Conservation (phyloP, 2,888 invertebrate species). For the Drosophila nr. fundita region DNA sequence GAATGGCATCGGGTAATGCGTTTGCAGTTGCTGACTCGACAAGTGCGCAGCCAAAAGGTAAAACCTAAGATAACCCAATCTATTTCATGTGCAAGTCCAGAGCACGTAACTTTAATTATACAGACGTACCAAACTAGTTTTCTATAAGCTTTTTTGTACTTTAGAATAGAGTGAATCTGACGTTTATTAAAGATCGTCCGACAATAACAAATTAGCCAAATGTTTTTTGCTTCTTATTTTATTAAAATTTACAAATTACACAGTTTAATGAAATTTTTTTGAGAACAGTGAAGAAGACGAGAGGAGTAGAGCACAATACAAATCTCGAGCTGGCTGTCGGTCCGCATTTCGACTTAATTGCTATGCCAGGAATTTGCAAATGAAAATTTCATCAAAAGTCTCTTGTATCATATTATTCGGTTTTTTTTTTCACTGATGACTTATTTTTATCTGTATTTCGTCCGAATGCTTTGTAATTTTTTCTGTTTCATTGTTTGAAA, state of each 20-base stretch:
- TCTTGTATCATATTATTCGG: constrained; percentile 55
- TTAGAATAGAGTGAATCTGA: constrained; percentile 1
- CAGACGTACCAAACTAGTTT: constrained; percentile 16
- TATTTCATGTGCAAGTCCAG: constrained; percentile 30
- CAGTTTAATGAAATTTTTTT: constrained; percentile 60
- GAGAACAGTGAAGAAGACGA: constrained; percentile 27
- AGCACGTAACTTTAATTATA: constrained; percentile 55
- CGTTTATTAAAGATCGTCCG: constrained; percentile 20
- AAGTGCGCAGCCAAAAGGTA: constrained; percentile 55
- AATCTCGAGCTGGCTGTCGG: constrained; percentile 22
- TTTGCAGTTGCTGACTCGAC: constrained; percentile 71
- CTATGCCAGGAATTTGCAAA: constrained; percentile 73
- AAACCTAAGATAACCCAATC: constrained; percentile 34
- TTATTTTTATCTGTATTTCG: constrained; percentile 52
- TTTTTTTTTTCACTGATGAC: constrained; percentile 35
- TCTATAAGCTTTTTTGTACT: neutral
- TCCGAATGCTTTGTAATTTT: constrained; percentile 50
- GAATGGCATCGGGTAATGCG: constrained; percentile 76
- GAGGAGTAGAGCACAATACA: constrained; percentile 14
- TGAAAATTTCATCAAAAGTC: constrained; percentile 73
- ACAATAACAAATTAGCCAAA: constrained; percentile 41
- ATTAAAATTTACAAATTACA: constrained; percentile 54
- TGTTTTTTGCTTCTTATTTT: constrained; percentile 19
- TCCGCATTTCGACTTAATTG: constrained; percentile 70
- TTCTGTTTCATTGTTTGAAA: constrained; percentile 63